Conservation (phyloP, 1,140 invertebrate species). For the Neoseiulus cucumeris region DNA sequence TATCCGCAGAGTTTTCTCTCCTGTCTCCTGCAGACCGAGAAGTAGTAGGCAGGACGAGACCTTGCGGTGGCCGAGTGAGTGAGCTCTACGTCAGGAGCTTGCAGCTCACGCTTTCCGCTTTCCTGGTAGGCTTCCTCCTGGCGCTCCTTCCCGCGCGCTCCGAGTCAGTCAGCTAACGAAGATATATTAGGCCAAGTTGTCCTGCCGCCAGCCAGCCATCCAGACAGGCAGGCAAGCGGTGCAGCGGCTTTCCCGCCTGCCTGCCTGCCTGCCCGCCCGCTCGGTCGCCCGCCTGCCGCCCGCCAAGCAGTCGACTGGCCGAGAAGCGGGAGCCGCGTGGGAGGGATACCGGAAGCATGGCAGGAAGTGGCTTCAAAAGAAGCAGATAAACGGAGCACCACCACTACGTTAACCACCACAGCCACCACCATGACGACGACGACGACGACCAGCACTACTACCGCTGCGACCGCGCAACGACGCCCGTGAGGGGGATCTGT, state of each 20-base stretch:
- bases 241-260: neutral
- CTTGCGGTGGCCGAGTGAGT: too few species aligned
- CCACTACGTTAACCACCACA: neutral
- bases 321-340: neutral
- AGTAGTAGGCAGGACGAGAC: too few species aligned
- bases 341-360: neutral
- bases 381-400: slow-evolving; percentile 8
- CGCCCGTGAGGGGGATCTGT: too few species aligned
- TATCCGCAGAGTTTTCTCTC: too few species aligned
- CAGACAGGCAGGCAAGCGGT: neutral
- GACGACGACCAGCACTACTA: too few species aligned
- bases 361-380: slow-evolving; percentile 11
- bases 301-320: neutral
- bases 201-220: neutral
- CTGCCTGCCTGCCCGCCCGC: neutral
- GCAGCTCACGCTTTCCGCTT: too few species aligned
- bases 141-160: too few species aligned
- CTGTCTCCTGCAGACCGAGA: too few species aligned
- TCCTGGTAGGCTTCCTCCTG: too few species aligned
- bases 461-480: too few species aligned
- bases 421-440: neutral
- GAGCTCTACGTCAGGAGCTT: too few species aligned
- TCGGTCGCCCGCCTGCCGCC: too few species aligned
- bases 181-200: slow-evolving; percentile 11
- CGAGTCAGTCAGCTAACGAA: neutral